Evolutionary conservation across 1,140 invertebrate genomes (phyloP), one percentile per base, ranked within the genome.

Genomic region (Drosophila burlai): DNA sequence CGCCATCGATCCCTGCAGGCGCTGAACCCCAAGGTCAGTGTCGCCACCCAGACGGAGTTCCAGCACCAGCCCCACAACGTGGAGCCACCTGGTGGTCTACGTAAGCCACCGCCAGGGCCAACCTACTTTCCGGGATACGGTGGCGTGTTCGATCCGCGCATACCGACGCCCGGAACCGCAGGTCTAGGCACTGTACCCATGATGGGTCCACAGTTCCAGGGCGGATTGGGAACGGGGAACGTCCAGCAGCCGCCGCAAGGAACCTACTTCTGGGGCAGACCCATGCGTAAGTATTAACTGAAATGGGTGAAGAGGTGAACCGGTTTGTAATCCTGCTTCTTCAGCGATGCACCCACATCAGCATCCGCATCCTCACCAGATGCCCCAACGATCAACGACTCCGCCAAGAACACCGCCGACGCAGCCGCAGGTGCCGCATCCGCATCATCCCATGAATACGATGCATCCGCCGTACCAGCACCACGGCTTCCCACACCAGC

Each of bases 31-130:
- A 9, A 45, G 3, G 11, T 31, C 5, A 26, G 50, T 21, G 75
- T 18, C 3, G 18, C 29, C 49, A 86, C 83, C 4, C 83, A 85
- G 63, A 85, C 83, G 2, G 83, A 85, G 0, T 82, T 57, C 16
- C 67, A 73, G 81, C 24, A 63, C 13, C 50, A 62, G 36, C 10
- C 29, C 6, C 34, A 11, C 11, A 13, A n/a, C 29, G 8, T 5
- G 2, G 34, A 46, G 11, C 2, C 1, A 1, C 31, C 50, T 9
- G n/a, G n/a, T 9, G 26, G n/a, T 13, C 52, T 1, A 8, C 9
- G 21, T 36, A 59, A 18, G 26, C 21, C 63, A 3, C 36, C 36
- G 36, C 36, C 5, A 3, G 6, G 38, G 4, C 63, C 15, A 16
- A 0, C 29, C 10, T 18, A 7, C 13, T 18, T 15, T 8, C 16